These are phyloP conservation scores for Eledona agricola DNA, from an alignment of 2,888 invertebrate species.

Conservation along the genomic window DNA sequence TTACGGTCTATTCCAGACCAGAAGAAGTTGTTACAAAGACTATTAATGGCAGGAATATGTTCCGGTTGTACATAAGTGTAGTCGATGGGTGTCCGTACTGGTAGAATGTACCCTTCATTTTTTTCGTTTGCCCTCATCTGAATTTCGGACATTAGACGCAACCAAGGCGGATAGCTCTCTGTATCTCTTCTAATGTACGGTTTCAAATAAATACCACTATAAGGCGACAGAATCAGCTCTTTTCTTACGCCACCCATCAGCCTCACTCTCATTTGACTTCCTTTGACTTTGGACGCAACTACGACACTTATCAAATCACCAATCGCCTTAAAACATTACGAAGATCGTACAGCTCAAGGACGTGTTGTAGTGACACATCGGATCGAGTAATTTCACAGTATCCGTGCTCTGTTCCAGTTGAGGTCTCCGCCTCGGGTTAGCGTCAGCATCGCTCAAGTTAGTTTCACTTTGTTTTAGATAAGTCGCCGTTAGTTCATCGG, in stretches of 20 bases:
- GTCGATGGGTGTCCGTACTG: conserved; percentile 73
- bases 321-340: conserved; percentile 3
- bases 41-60: conserved; percentile 88
- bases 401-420: conserved; percentile 28
- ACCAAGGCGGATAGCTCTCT: conserved; percentile 73
- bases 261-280: conserved; percentile 48
- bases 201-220: conserved; percentile 77
- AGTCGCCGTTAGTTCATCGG: conserved; percentile 42
- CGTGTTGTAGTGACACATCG: conserved; percentile 59
- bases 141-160: conserved; percentile 74
- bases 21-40: conserved; percentile 82
- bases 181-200: conserved; percentile 84
- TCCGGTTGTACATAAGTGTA: conserved; percentile 89
- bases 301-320: too few relatives aligned
- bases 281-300: conserved; percentile 51
- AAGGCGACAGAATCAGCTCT: conserved; percentile 71
- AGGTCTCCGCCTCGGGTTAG: conserved; percentile 9
- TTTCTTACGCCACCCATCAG: conserved; percentile 56
- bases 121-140: conserved; percentile 65
- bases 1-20: conserved; percentile 94
- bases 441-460: conserved; percentile 4
- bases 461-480: conserved; percentile 31
- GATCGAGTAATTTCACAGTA: conserved; percentile 51
- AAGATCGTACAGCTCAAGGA: conserved; percentile 55
- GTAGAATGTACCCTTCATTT: conserved; percentile 49